phyloP scores from a whole-genome alignment of 2,113 vertebrate genomes.

The Patagioenas fasciata region DNA sequence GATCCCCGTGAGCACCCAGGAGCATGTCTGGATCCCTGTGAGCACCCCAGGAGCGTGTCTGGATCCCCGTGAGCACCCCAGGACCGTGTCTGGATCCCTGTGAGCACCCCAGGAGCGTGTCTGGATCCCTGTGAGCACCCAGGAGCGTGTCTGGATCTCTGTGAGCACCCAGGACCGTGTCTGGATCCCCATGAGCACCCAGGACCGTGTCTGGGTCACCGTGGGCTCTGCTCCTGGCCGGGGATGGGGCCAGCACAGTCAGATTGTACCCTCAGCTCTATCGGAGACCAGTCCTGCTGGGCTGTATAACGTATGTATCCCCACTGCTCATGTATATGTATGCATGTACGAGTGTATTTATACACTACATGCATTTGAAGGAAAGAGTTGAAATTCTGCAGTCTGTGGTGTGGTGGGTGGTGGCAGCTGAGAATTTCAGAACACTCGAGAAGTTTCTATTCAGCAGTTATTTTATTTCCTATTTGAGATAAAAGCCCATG shows the following conservation, averaged over 20 bases:
- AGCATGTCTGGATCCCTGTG: no score
- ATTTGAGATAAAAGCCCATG: not conserved
- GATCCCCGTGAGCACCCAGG: no score
- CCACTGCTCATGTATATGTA: not conserved
- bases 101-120: no score
- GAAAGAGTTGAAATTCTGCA: not conserved
- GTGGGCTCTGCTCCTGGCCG: not conserved
- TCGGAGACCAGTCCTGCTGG: not conserved
- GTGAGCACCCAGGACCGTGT: no score
- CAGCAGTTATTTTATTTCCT: not conserved
- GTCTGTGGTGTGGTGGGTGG: not conserved
- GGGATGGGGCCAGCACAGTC: no score
- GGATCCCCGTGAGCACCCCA: no score
- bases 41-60: no score
- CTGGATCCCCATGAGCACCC: no score
- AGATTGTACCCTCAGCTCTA: not conserved
- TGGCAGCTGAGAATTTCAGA: not conserved
- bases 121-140: no score
- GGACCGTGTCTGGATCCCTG: no score
- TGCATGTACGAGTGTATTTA: not conserved
- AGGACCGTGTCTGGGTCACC: no score
- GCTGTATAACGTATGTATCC: fast-evolving
- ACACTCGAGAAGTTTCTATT: not conserved
- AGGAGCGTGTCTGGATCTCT: no score
- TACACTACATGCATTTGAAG: not conserved